These are phyloP conservation scores for Acrobasis consociella DNA, from an alignment of 2,888 invertebrate species.

Conservation along the genomic window DNA sequence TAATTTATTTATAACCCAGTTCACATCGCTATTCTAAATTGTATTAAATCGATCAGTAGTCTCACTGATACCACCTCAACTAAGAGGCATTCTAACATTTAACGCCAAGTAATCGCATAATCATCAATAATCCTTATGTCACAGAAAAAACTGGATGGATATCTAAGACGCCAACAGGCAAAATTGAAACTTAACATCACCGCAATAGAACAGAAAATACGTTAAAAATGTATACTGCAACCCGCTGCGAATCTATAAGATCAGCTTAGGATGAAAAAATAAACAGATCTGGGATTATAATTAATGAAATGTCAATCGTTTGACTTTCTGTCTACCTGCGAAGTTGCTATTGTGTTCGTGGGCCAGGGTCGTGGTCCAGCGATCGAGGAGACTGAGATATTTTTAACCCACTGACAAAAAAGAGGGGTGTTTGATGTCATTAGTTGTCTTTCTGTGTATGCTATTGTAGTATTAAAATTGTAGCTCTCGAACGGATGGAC, in stretches of 20 bases:
- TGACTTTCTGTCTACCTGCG: constrained; percentile 54
- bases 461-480: no score
- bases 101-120: constrained; percentile 70
- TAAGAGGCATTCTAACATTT: constrained; percentile 22
- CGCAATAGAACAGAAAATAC: constrained; percentile 27
- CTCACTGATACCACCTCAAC: background rate
- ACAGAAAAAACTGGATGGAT: constrained; percentile 58
- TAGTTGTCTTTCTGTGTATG: no score
- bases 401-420: background rate
- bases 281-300: constrained; percentile 65
- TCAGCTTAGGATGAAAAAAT: constrained; percentile 49
- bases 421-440: no score
- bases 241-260: constrained; percentile 65
- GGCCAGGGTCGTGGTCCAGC: background rate
- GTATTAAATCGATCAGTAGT: background rate
- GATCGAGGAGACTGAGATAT: background rate
- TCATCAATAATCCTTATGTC: constrained; percentile 76
- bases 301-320: constrained; percentile 68
- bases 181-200: constrained; percentile 27
- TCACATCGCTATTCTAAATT: background rate
- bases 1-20: no score
- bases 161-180: constrained; percentile 43
- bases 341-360: constrained; percentile 14
- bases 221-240: constrained; percentile 36
- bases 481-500: no score